Percentiles rank a stretch among this genome's conserved stretches.
phyloP scores from a whole-genome alignment of 2,113 vertebrate species.

The Pseudorasbora parva region DNA sequence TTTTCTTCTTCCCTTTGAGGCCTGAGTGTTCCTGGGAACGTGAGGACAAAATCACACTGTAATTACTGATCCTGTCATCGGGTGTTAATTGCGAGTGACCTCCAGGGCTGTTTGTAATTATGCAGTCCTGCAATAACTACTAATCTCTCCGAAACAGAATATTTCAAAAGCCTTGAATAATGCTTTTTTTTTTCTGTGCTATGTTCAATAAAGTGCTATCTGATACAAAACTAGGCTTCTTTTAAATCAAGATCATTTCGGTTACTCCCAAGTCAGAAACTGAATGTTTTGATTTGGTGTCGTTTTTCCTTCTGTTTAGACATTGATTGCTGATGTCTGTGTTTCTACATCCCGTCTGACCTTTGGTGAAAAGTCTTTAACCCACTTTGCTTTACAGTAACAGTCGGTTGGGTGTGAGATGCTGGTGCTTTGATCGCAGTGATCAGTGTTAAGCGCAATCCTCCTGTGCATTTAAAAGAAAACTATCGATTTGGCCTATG shows the following conservation, averaged over 20 bases:
- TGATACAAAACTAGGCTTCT: conserved; percentile 21
- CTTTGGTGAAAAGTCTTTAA: conserved; percentile 13
- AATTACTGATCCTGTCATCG: conserved; percentile 48
- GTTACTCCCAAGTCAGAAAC: neutral
- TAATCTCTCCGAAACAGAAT: conserved; percentile 50
- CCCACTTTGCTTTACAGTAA: conserved; percentile 10
- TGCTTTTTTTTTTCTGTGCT: neutral
- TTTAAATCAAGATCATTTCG: neutral
- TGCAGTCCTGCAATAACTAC: conserved; percentile 38
- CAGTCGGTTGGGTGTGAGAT: neutral
- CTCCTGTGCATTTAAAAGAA: conserved; percentile 26
- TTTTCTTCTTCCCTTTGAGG: conserved; percentile 25
- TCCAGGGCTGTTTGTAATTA: conserved; percentile 48
- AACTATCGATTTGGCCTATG: conserved; percentile 36
- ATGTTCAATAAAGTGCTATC: conserved; percentile 45
- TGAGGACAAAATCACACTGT: conserved; percentile 23
- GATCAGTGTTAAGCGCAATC: conserved; percentile 28
- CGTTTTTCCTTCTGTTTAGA: neutral
- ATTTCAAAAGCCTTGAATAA: conserved; percentile 32
- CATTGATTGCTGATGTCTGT: conserved; percentile 15
- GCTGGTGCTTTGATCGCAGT: neutral
- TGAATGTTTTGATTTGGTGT: neutral
- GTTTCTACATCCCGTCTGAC: neutral
- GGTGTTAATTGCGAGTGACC: conserved; percentile 50
- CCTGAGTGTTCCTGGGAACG: conserved; percentile 9